Percentiles rank a stretch among this genome's conserved stretches.
phyloP scores from a whole-genome alignment of 2,797 vertebrate genomes.

The Australoheros facetus region DNA sequence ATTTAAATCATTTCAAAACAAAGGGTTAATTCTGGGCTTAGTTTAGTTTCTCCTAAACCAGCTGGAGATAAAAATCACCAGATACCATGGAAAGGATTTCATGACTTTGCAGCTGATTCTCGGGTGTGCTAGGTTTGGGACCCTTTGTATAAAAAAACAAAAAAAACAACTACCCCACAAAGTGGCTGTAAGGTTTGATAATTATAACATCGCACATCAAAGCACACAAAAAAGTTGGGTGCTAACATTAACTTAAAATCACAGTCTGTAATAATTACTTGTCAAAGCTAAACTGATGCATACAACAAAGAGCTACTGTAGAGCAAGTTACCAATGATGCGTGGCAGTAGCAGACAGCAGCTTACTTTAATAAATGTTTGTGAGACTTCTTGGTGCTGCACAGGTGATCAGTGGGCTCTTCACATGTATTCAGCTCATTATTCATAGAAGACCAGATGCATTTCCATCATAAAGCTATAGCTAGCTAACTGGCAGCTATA shows the following conservation, averaged over 20 bases:
- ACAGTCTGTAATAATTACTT: background rate
- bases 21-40: background rate
- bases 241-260: background rate
- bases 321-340: background rate
- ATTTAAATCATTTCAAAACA: background rate
- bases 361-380: background rate
- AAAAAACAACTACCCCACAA: too few relatives aligned
- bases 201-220: background rate
- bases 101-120: background rate
- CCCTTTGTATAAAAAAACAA: too few relatives aligned
- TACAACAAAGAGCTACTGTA: background rate
- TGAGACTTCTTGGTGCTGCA: background rate
- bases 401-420: background rate
- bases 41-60: background rate
- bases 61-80: background rate
- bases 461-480: background rate
- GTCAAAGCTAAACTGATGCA: background rate
- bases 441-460: background rate
- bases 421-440: background rate
- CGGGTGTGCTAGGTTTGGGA: too few relatives aligned
- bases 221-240: background rate
- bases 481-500: background rate
- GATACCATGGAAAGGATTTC: rapidly evolving
- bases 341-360: background rate
- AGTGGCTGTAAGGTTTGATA: background rate